Base-by-base conservation (phyloP, 1,140 invertebrate species). In the Drosophila navojoa region DNA sequence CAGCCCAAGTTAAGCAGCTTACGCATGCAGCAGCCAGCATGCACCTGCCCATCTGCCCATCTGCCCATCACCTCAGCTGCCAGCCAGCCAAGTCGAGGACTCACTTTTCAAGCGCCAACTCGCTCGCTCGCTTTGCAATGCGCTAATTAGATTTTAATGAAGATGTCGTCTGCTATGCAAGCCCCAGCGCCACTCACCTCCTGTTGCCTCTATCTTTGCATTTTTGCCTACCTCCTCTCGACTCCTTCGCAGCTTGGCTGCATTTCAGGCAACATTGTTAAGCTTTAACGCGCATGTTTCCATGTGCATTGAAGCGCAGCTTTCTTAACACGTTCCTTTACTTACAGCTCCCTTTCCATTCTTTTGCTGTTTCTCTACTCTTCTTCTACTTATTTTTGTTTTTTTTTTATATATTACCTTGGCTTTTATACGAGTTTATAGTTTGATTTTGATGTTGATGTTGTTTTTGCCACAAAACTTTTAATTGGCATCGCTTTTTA, bases 61-160 rank as follows among this genome's bases (percentile, higher is more conserved):
- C 62, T 27, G 44, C 27, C 38, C 42, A 44, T 42, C 40, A 44
- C 16, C 5, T 4, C 53, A n/a, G 13, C 58, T 49, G 72, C 59
- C 77, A 73, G 62, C 77, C 66, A n/a, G 13, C 25, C 66, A 53
- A 53, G 55, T 60, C 29, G 16, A 62, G 68, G 50, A 63, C 68
- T 70, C 68, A 16, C 50, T 35, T 50, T 59, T 67, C 57, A 61
- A 69, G 50, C 7, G 27, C 57, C 42, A 13, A 10, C 22, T 32
- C 67, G 57, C 57, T 42, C 35, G 42, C 5, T 45, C 42, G 42
- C 42, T 45, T 11, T 42, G 59, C 68, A 54, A 71, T 63, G 77
- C 77, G 81, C 81, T 84, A 85, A 84, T 85, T 84, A 84, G 81
- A 84, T 84, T 84, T 84, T 84, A 84, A 84, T 84, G 81, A 85